phyloP scores from a whole-genome alignment of 1,140 invertebrate species.

The Lepidurus apus region DNA sequence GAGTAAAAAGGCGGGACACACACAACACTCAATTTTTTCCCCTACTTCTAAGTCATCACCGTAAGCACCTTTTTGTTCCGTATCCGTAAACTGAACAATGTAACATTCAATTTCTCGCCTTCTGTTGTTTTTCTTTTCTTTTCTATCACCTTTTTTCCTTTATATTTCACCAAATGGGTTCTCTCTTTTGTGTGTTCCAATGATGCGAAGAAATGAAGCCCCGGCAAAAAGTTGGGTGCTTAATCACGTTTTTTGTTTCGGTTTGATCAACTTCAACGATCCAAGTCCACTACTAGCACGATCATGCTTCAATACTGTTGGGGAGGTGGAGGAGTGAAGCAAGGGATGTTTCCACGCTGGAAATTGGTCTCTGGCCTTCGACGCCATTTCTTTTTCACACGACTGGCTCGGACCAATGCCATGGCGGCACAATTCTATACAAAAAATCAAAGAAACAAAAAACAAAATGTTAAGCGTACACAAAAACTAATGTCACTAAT shows the following conservation, averaged over 20 bases:
- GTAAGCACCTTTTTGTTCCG: background rate
- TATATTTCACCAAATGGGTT: background rate
- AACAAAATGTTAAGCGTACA: background rate
- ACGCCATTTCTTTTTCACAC: conserved; percentile 19
- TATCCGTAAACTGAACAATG: no score
- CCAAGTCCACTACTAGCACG: background rate
- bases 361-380: conserved; percentile 18
- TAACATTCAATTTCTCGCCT: background rate
- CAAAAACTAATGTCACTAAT: background rate
- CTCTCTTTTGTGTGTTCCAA: conserved; percentile 11
- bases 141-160: background rate
- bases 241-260: conserved; percentile 22
- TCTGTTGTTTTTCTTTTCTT: background rate
- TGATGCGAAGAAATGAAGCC: background rate
- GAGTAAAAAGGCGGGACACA: no score
- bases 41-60: background rate
- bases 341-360: conserved; percentile 8
- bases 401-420: conserved; percentile 12
- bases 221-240: conserved; percentile 10
- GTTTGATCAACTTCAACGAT: background rate
- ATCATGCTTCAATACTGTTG: conserved; percentile 15
- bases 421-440: background rate
- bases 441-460: background rate
- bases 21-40: background rate
- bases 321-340: background rate